A percentile compares a stretch with the other conserved stretches of the same genome.
These are phyloP conservation scores for Phoenicopterus ruber DNA, from an alignment of 2,113 vertebrate genomes.

Conservation along the genomic window DNA sequence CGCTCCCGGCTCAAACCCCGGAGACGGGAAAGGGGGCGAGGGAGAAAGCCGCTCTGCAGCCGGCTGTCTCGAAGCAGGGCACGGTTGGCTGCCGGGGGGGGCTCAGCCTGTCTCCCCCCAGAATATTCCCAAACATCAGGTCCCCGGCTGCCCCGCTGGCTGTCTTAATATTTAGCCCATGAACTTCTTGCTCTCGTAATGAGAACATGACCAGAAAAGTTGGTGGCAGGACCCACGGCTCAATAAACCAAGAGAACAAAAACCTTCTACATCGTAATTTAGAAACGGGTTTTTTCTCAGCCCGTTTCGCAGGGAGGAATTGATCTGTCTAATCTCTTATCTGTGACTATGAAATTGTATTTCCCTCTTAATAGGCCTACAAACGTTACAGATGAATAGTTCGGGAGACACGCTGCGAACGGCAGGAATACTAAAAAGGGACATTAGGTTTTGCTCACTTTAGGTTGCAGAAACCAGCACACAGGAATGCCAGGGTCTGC, in stretches of 20 bases:
- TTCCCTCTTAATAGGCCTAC: slow-evolving; percentile 69
- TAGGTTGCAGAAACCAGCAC: neutral
- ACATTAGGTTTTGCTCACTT: neutral
- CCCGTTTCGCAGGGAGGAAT: neutral
- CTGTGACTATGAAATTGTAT: slow-evolving; percentile 74
- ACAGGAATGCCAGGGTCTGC: neutral
- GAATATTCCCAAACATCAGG: neutral
- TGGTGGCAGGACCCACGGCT: neutral
- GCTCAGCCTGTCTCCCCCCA: neutral
- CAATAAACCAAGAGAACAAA: neutral
- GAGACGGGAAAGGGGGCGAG: neutral
- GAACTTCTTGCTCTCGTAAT: neutral
- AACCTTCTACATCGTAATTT: neutral
- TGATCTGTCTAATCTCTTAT: slow-evolving; percentile 72
- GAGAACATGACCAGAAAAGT: neutral
- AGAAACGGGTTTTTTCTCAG: neutral
- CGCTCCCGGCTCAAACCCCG: rapidly evolving
- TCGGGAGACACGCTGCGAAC: neutral
- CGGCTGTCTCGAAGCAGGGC: rapidly evolving
- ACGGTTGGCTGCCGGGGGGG: neutral
- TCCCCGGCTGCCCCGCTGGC: neutral
- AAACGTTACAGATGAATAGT: slow-evolving; percentile 58
- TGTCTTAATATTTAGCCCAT: neutral
- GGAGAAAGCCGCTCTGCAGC: neutral
- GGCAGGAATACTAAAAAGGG: slow-evolving; percentile 18